These are phyloP conservation scores for Leucozona laternaria DNA, from an alignment of 2,888 invertebrate genomes.

Conservation along the genomic window DNA sequence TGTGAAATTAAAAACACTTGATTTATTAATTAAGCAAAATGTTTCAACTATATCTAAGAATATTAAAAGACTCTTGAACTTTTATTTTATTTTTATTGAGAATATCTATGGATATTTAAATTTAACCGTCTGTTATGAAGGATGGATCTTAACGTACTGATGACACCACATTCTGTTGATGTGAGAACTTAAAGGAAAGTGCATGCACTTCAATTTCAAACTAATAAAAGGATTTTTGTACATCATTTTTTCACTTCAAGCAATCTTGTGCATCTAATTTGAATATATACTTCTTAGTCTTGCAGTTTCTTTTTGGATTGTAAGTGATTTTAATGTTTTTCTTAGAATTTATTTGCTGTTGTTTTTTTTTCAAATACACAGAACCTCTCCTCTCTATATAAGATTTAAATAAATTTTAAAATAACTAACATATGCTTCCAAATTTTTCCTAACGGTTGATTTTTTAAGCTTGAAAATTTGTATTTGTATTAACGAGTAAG, in stretches of 20 bases:
- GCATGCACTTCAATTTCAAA: conserved; percentile 68
- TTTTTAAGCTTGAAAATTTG: no score
- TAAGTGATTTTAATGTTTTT: neutral
- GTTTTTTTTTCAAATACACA: no score
- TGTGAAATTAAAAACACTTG: neutral
- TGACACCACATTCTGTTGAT: conserved; percentile 53
- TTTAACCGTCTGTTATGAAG: conserved; percentile 52
- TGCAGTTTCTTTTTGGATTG: neutral
- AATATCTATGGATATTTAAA: conserved; percentile 7
- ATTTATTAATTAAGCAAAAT: neutral
- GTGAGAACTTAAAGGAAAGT: conserved; percentile 60
- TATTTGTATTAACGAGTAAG: no score
- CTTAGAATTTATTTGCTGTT: neutral
- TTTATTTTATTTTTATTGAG: neutral
- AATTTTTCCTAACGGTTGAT: no score
- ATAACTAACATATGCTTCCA: no score
- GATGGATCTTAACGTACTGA: conserved; percentile 64
- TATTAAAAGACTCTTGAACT: neutral
- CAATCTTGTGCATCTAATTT: conserved; percentile 44
- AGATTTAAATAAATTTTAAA: no score
- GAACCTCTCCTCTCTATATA: no score
- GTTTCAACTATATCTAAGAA: neutral
- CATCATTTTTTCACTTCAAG: conserved; percentile 44
- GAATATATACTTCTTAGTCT: conserved; percentile 42
- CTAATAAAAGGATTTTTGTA: conserved; percentile 61